Percentiles rank a stretch among this genome's conserved stretches.
phyloP scores from a whole-genome alignment of 2,113 vertebrate species.

The Telmatochromis sp. region DNA sequence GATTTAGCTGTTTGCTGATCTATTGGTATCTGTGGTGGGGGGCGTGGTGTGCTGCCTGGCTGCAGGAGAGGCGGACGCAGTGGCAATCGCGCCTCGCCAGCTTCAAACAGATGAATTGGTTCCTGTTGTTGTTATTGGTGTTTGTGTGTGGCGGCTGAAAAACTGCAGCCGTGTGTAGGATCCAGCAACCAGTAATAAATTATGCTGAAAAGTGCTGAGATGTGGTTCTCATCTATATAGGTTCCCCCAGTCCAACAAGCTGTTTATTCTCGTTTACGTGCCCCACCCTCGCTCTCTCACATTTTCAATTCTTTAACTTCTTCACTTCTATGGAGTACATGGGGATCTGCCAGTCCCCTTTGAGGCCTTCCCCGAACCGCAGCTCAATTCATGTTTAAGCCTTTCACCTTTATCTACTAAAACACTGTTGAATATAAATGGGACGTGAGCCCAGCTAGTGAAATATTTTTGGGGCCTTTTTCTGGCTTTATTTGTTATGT shows the following conservation, averaged over 20 bases:
- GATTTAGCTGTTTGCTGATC: neutral
- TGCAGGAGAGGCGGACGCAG: neutral
- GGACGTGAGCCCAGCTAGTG: accelerated
- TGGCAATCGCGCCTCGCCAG: neutral
- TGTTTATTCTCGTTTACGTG: accelerated
- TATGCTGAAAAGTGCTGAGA: neutral
- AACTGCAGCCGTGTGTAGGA: accelerated
- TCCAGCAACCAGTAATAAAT: neutral
- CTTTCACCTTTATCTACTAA: accelerated
- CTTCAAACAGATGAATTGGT: neutral
- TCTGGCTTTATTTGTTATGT: accelerated
- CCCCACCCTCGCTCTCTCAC: accelerated
- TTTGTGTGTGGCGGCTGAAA: neutral
- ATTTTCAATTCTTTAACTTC: neutral
- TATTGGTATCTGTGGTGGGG: neutral
- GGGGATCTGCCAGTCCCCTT: neutral
- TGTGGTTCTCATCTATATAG: neutral
- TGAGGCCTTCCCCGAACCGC: accelerated
- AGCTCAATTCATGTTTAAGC: neutral
- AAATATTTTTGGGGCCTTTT: neutral
- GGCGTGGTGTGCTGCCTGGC: accelerated
- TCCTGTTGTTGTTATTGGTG: neutral
- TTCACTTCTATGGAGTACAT: accelerated
- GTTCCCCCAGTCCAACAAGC: accelerated
- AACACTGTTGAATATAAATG: accelerated